Evolutionary conservation across 2,113 vertebrate genomes (phyloP), one percentile per base, ranked within the genome.

Genomic region (Arothron firmamentum): DNA sequence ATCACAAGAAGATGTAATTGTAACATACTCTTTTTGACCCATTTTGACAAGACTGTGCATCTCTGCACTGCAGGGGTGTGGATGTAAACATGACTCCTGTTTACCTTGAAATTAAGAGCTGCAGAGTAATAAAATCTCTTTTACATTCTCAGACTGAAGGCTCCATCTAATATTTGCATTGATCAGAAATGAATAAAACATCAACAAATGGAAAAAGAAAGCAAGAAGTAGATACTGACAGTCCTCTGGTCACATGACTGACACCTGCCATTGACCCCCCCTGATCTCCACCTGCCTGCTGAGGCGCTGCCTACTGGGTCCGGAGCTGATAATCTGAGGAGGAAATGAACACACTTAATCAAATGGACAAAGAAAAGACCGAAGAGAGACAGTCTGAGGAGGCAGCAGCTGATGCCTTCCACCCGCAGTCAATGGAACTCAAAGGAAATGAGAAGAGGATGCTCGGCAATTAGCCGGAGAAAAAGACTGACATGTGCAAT

Each of bases 251-350:
- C 65, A 75, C 25, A 49, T 62, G 77, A 83, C 56, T 68, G 79
- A 85, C 82, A 81, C 84, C 83, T 79, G 85, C 86, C 72, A 74
- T 67, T 52, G 70, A 63, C 56, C 79, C 78, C 50, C 23, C 58
- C 64, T 19, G 56, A 62, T 45, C 48, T 82, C 81, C 88, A 88
- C 73, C 78, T 84, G 81, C 82, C 58, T 46, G 50, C 51, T 63
- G 62, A 70, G 52, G 76, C 59, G 65, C 83, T 28, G 78, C 83
- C 84, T 86, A 92, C 86, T 92, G 90, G 57, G 90, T 92, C 81
- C 90, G 88, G 83, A 91, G 90, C 80, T 92, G 90, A 84, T 92
- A 92, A 87, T 92, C 90, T 91, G 82, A 25, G 73, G 73, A 88
- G 88, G 87, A 90, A 88, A 91, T 87, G 85, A 69, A 86, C 53